Percentiles rank a stretch among this genome's conserved stretches.
These are phyloP conservation scores for Macropus fuliginosus DNA, from an alignment of 2,797 vertebrate species.

Conservation along the genomic window DNA sequence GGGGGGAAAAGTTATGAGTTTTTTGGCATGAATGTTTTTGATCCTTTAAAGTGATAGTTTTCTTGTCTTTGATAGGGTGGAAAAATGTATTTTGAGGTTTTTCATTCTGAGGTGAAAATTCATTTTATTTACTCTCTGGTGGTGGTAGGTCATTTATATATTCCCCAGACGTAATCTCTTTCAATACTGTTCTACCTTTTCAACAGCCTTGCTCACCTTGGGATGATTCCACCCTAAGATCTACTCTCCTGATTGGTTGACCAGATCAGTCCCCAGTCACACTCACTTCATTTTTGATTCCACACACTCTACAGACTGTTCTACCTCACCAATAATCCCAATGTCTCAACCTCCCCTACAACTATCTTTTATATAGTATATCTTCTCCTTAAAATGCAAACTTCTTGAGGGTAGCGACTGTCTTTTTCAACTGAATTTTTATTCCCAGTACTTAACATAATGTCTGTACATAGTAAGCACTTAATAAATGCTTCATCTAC, in stretches of 20 bases:
- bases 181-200: background rate
- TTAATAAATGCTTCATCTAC: background rate
- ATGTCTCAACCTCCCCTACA: background rate
- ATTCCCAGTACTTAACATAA: too few species aligned
- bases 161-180: background rate
- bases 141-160: background rate
- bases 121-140: background rate
- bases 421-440: too few species aligned
- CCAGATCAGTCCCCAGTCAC: background rate
- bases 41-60: conserved; percentile 1
- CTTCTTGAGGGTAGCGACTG: background rate
- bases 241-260: background rate
- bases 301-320: background rate
- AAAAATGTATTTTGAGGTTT: background rate
- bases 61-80: background rate
- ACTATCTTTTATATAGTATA: background rate
- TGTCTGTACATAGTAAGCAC: background rate
- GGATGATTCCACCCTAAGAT: background rate
- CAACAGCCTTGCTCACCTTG: background rate
- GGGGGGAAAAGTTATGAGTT: background rate
- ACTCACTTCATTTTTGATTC: background rate
- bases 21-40: conserved; percentile 3
- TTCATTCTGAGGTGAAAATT: background rate
- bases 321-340: background rate
- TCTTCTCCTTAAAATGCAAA: background rate